phyloP scores from a whole-genome alignment of 2,888 invertebrate genomes.

The Tetramorium bicarinatum region DNA sequence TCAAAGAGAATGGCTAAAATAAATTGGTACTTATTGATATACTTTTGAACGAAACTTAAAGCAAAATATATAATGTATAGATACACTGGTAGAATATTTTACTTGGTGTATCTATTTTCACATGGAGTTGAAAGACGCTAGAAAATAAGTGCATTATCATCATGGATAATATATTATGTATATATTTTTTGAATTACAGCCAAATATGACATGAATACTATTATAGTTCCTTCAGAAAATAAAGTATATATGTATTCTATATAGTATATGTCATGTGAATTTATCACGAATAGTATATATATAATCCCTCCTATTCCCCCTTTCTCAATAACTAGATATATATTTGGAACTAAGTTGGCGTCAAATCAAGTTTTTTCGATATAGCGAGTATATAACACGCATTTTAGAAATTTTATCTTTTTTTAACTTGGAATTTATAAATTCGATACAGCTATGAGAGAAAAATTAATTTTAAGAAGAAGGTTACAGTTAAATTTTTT shows the following conservation, averaged over 20 bases:
- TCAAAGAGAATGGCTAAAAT: neutral
- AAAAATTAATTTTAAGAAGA: conserved; percentile 3
- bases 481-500: neutral
- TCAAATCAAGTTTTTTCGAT: neutral
- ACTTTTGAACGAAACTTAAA: neutral
- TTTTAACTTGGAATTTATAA: neutral
- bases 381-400: neutral
- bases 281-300: neutral
- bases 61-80: neutral
- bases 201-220: conserved; percentile 11
- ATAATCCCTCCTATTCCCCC: neutral
- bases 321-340: neutral
- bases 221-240: neutral
- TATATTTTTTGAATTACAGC: neutral
- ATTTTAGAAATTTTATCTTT: neutral
- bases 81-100: neutral
- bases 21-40: neutral
- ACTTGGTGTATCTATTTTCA: neutral
- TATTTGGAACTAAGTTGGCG: neutral
- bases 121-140: neutral
- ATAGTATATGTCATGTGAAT: neutral
- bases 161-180: conserved; percentile 10
- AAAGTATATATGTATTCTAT: neutral
- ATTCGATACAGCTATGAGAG: neutral
- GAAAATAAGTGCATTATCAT: conserved; percentile 16